Evolutionary conservation across 2,888 invertebrate species (phyloP).

Genomic region (Hedya salicella): DNA sequence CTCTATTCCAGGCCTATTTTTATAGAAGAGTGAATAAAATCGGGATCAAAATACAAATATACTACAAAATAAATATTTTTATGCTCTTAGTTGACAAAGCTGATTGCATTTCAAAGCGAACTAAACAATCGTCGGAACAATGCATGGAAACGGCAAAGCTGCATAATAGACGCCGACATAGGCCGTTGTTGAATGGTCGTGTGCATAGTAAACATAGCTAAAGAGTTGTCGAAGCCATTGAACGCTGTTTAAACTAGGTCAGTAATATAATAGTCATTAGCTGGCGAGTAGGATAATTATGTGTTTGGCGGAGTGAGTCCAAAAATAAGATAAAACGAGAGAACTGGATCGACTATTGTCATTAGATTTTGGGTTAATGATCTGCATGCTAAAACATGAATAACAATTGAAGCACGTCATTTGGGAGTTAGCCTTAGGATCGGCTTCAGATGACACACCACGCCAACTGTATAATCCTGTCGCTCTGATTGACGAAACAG

Average conservation of each 20-base stretch:
- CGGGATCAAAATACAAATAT: too few species aligned
- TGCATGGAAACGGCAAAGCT: neutral
- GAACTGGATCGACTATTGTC: constrained; percentile 18
- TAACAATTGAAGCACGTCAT: neutral
- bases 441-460: too few species aligned
- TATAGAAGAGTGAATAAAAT: too few species aligned
- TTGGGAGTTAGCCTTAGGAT: too few species aligned
- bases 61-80: too few species aligned
- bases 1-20: too few species aligned
- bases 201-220: constrained; percentile 43
- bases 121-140: neutral
- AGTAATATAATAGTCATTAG: constrained; percentile 22
- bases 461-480: too few species aligned
- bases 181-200: constrained; percentile 12
- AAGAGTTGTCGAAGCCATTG: constrained; percentile 45
- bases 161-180: neutral
- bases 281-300: constrained; percentile 4
- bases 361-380: constrained; percentile 22
- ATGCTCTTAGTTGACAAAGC: too few species aligned
- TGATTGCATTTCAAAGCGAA: neutral
- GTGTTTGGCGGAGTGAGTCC: constrained; percentile 9
- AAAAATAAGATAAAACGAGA: constrained; percentile 17
- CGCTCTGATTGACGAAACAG: too few species aligned
- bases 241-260: constrained; percentile 28
- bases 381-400: neutral